phyloP scores from a whole-genome alignment of 1,140 invertebrate genomes.

The Ptiloglossa arizonensis region DNA sequence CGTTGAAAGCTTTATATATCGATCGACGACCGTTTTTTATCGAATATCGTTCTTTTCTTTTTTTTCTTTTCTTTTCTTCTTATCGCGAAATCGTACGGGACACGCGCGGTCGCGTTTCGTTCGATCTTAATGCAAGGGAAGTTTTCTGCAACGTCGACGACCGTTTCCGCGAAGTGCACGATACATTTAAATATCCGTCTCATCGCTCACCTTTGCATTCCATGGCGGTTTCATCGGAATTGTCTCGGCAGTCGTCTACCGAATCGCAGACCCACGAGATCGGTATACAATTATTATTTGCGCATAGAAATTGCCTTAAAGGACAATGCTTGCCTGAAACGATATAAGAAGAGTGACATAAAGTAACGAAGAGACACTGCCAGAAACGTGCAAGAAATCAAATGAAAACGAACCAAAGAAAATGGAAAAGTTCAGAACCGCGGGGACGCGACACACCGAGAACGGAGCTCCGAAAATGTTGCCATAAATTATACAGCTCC shows the following conservation, averaged over 20 bases:
- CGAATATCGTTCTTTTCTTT: background rate
- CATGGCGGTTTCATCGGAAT: slow-evolving; percentile 88
- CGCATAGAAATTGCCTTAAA: slow-evolving; percentile 89
- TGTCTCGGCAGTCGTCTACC: slow-evolving; percentile 90
- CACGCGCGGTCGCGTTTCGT: background rate
- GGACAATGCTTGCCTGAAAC: slow-evolving; percentile 82
- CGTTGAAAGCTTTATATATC: background rate
- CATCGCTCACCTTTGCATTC: slow-evolving; percentile 86
- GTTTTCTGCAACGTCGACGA: background rate
- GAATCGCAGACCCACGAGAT: slow-evolving; percentile 90
- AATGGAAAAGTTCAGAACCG: no score
- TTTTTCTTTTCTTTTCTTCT: background rate
- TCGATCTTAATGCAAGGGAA: background rate
- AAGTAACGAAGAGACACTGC: no score
- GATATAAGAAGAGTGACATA: slow-evolving; percentile 30
- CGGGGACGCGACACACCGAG: no score
- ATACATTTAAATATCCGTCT: slow-evolving; percentile 23
- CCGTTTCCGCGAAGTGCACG: background rate
- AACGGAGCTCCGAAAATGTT: no score
- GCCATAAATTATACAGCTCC: no score
- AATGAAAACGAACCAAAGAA: no score
- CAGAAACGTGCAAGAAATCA: no score
- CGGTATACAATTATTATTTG: slow-evolving; percentile 91
- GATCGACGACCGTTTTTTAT: background rate
- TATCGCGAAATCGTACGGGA: background rate